Conservation (phyloP, 2,113 vertebrate species). For the Oxyura jamaicensis region DNA sequence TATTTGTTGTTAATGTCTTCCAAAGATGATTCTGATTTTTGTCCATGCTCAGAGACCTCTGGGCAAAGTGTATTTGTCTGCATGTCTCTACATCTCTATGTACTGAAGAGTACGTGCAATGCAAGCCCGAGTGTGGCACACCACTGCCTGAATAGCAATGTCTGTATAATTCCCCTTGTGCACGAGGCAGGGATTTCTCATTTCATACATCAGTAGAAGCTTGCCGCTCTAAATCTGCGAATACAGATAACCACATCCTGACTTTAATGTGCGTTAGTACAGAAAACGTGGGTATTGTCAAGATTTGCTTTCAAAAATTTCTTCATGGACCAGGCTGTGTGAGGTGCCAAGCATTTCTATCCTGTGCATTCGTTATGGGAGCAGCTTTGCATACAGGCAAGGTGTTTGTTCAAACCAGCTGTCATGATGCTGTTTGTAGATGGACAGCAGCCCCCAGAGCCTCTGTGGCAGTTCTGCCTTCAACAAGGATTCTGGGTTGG, state of each 20-base stretch:
- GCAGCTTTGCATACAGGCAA: neutral
- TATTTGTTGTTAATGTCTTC: neutral
- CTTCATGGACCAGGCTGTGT: neutral
- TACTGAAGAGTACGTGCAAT: neutral
- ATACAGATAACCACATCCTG: neutral
- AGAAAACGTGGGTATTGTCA: neutral
- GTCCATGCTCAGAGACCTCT: neutral
- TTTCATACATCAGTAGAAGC: slow-evolving; percentile 54
- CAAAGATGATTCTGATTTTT: neutral
- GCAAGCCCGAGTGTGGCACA: neutral
- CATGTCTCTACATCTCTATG: neutral
- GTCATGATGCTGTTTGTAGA: neutral
- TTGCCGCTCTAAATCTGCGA: neutral
- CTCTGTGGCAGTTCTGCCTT: neutral
- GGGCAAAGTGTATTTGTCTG: neutral
- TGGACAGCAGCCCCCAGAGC: neutral
- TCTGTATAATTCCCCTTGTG: slow-evolving; percentile 15
- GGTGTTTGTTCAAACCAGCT: neutral
- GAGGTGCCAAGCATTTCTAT: neutral
- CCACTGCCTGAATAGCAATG: neutral
- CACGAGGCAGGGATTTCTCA: neutral
- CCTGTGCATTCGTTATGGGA: neutral
- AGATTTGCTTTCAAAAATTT: neutral
- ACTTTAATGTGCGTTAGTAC: neutral
- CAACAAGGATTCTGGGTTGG: neutral